Conservation (phyloP, 2,113 vertebrate species). For the Alosa alosa region DNA sequence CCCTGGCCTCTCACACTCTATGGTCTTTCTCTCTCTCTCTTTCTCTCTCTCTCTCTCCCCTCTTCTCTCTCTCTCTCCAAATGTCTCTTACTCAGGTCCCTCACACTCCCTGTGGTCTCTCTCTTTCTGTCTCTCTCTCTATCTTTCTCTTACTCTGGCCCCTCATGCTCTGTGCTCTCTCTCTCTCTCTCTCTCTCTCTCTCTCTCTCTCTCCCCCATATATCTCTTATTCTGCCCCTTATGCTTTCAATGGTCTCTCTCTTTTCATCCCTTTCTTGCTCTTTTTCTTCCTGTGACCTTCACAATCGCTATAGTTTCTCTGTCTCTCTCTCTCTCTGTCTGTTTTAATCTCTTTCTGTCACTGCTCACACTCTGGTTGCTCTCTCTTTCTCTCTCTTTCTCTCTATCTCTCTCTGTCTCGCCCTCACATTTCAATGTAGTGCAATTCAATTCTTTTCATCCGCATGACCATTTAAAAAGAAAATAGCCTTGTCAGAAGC, state of each 20-base stretch:
- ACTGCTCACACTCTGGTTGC: too few species aligned
- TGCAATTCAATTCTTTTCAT: too few species aligned
- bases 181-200: neutral
- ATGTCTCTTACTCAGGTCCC: neutral
- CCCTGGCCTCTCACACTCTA: neutral
- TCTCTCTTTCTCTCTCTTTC: too few species aligned
- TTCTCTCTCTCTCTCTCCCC: neutral
- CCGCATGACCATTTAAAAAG: too few species aligned
- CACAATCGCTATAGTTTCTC: too few species aligned
- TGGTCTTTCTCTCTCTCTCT: neutral
- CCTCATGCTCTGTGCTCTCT: neutral
- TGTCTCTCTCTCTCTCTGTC: too few species aligned
- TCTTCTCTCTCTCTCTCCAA: neutral
- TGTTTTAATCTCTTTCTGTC: too few species aligned
- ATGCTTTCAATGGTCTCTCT: neutral
- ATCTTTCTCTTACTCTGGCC: neutral
- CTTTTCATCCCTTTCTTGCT: neutral
- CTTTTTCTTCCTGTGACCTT: too few species aligned
- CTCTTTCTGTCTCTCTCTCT: neutral
- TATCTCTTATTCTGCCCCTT: neutral
- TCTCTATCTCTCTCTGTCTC: too few species aligned
- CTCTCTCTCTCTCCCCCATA: neutral
- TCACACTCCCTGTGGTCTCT: neutral
- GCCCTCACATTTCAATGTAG: too few species aligned
- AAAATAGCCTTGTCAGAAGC: too few species aligned